Conservation (phyloP, 2,888 invertebrate genomes). For the Synergus itoensis region DNA sequence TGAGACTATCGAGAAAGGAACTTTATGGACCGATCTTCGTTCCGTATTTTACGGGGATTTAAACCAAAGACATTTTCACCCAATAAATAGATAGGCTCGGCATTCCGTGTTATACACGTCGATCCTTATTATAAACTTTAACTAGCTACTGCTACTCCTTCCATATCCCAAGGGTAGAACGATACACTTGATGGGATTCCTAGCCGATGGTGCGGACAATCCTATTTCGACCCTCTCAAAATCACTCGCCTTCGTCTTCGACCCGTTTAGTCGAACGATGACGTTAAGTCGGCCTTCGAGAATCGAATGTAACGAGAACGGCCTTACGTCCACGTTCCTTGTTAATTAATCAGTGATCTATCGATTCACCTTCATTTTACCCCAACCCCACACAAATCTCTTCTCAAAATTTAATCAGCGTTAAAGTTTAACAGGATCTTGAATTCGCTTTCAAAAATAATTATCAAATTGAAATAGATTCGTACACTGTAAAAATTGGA, state of each 20-base stretch:
- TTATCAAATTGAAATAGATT: too few relatives aligned
- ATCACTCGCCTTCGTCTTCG: conserved; percentile 69
- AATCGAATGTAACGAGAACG: conserved; percentile 59
- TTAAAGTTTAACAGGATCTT: too few relatives aligned
- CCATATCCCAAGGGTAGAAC: conserved; percentile 69
- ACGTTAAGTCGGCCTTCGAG: conserved; percentile 65
- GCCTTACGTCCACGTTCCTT: not conserved
- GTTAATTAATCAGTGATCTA: conserved; percentile 32
- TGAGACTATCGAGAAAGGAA: conserved; percentile 43
- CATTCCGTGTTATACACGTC: conserved; percentile 73
- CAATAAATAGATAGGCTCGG: conserved; percentile 77
- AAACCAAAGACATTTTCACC: conserved; percentile 77
- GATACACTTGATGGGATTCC: conserved; percentile 77
- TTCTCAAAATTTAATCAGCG: too few relatives aligned
- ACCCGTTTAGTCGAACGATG: conserved; percentile 61
- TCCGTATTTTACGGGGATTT: conserved; percentile 77
- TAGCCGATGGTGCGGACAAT: conserved; percentile 78
- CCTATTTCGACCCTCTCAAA: conserved; percentile 74
- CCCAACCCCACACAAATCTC: too few relatives aligned
- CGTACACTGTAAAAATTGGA: too few relatives aligned
- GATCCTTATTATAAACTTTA: conserved; percentile 78
- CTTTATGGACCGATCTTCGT: conserved; percentile 52
- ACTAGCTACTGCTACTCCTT: conserved; percentile 60
- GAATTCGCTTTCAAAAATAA: too few relatives aligned
- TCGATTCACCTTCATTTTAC: not conserved